phyloP scores from a whole-genome alignment of 2,888 invertebrate genomes.

The Diabrotica balteata region DNA sequence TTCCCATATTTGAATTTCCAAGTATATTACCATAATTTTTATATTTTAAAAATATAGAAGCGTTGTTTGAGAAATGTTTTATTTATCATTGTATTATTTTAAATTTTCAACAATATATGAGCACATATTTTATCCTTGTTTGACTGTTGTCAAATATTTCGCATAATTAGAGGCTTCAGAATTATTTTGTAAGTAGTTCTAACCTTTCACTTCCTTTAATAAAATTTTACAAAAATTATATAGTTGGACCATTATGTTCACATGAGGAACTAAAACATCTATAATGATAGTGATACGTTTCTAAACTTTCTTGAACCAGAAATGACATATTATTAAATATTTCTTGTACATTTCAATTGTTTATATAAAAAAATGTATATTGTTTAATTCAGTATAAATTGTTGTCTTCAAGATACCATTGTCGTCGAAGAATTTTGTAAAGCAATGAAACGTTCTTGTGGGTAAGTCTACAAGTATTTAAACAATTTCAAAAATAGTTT shows the following conservation, averaged over 20 bases:
- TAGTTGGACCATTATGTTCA: constrained; percentile 12
- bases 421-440: neutral
- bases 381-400: constrained; percentile 14
- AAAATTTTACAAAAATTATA: constrained; percentile 16
- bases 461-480: constrained; percentile 15
- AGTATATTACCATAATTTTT: too few species aligned
- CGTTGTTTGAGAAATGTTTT: too few species aligned
- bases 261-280: constrained; percentile 26
- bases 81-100: too few species aligned
- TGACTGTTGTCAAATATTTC: neutral
- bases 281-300: constrained; percentile 20
- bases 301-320: constrained; percentile 24
- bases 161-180: constrained; percentile 5
- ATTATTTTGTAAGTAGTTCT: constrained; percentile 18
- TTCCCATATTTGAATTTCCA: too few species aligned
- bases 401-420: neutral
- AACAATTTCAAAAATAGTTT: neutral
- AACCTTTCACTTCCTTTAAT: constrained; percentile 27
- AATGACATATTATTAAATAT: constrained; percentile 24
- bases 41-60: too few species aligned
- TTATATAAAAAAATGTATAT: constrained; percentile 31
- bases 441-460: constrained; percentile 26
- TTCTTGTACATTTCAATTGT: constrained; percentile 11
- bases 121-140: constrained; percentile 1
- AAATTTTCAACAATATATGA: neutral